Evolutionary conservation across 2,113 vertebrate genomes (phyloP).

Genomic region (Mixornis gularis): DNA sequence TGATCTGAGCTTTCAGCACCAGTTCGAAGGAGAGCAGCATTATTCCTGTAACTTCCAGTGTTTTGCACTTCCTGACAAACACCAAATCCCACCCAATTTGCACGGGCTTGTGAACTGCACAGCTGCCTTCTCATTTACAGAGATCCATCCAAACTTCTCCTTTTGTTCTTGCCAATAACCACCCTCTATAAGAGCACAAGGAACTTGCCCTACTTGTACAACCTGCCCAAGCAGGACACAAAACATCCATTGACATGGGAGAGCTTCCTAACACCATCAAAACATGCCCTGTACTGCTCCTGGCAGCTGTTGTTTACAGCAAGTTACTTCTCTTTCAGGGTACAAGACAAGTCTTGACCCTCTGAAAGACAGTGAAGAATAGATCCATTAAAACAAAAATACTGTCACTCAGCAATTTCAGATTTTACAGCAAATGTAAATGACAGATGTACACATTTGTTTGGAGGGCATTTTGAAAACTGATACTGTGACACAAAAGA

Average conservation of each 20-base stretch:
- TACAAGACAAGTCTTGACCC: not conserved
- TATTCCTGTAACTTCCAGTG: not conserved
- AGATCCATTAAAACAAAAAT: not conserved
- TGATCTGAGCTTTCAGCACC: not conserved
- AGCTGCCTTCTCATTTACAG: not conserved
- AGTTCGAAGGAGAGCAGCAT: not conserved
- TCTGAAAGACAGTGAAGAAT: not conserved
- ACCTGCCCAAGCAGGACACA: not conserved
- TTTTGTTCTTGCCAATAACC: not conserved
- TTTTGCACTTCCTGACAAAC: not conserved
- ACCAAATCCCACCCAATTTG: not conserved
- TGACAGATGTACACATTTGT: accelerated
- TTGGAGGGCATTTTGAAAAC: not conserved
- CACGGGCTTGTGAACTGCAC: not conserved
- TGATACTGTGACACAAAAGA: not conserved
- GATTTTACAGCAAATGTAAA: not conserved
- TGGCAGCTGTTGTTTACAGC: not conserved
- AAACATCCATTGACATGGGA: not conserved
- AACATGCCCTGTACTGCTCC: not conserved
- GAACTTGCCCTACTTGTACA: not conserved
- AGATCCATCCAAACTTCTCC: not conserved
- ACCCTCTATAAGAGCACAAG: not conserved
- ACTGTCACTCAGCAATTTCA: not conserved
- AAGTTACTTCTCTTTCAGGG: not conserved
- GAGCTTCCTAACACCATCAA: not conserved